Percentiles rank a stretch among this genome's conserved stretches.
Evolutionary conservation across 2,888 invertebrate species (phyloP).

Genomic region (Parapristionchus giblindavisi): DNA sequence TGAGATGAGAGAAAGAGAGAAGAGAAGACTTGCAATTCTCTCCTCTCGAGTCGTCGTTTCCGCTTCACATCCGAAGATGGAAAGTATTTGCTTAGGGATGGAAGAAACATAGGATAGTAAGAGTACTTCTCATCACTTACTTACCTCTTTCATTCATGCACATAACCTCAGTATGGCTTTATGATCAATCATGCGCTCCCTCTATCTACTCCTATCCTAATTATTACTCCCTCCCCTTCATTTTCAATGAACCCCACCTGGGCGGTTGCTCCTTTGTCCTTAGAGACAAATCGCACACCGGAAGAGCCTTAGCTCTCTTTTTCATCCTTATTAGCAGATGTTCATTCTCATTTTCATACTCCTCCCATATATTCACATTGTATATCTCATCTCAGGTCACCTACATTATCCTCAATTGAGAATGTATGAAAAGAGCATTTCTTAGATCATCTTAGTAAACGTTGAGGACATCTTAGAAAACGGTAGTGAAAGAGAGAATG

Average conservation of each 20-base stretch:
- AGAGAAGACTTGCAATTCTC: conserved; percentile 32
- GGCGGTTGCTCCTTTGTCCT: conserved; percentile 16
- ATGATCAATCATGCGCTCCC: too few relatives aligned
- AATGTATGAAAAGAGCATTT: too few relatives aligned
- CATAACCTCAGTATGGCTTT: neutral
- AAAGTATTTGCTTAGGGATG: conserved; percentile 31
- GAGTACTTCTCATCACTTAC: conserved; percentile 6
- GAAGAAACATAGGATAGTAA: too few relatives aligned
- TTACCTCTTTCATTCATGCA: conserved; percentile 9
- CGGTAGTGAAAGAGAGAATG: conserved; percentile 1
- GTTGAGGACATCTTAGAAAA: conserved; percentile 19
- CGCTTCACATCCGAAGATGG: conserved; percentile 37
- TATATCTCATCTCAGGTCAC: neutral
- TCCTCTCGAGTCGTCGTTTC: conserved; percentile 31
- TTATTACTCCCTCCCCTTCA: too few relatives aligned
- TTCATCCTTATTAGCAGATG: conserved; percentile 26
- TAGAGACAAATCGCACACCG: conserved; percentile 12
- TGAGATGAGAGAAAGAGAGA: conserved; percentile 27
- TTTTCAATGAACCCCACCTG: conserved; percentile 18
- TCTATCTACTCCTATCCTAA: too few relatives aligned
- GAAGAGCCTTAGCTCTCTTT: neutral
- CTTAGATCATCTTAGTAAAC: too few relatives aligned
- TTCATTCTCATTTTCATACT: neutral
- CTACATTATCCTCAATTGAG: neutral
- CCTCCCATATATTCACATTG: neutral